Conservation (phyloP, 2,113 vertebrate species). For the Conger conger region DNA sequence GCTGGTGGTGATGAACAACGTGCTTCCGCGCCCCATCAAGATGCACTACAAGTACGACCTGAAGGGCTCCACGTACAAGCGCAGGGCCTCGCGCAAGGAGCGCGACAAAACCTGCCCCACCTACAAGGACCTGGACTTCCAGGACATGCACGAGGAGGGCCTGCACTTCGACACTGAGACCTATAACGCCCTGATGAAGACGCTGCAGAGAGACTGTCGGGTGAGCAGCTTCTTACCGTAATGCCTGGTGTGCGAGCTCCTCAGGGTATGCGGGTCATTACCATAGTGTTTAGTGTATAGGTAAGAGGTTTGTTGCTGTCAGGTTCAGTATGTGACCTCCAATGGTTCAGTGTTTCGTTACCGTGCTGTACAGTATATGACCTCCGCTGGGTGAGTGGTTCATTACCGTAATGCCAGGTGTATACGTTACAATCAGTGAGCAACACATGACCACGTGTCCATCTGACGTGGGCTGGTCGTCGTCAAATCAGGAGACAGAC, state of each 20-base stretch:
- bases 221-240: slow-evolving; percentile 57
- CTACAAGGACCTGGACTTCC: slow-evolving; percentile 73
- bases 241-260: background rate
- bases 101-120: slow-evolving; percentile 80
- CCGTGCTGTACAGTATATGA: background rate
- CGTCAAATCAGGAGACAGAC: background rate
- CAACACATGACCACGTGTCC: background rate
- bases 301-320: no score
- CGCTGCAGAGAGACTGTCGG: slow-evolving; percentile 78
- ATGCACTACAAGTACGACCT: slow-evolving; percentile 63
- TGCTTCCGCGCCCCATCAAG: slow-evolving; percentile 7
- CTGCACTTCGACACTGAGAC: slow-evolving; percentile 80
- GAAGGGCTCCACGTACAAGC: slow-evolving; percentile 29
- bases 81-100: slow-evolving; percentile 77
- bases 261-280: background rate
- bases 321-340: no score
- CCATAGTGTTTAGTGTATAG: background rate
- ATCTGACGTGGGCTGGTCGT: background rate
- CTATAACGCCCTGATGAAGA: slow-evolving; percentile 77
- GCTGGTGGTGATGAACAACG: slow-evolving; percentile 33
- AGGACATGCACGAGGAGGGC: slow-evolving; percentile 79
- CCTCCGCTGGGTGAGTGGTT: no score
- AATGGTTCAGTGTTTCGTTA: background rate
- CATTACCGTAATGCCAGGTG: no score
- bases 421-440: background rate